A percentile compares a stretch with the other conserved stretches of the same genome.
Evolutionary conservation across 2,888 invertebrate genomes (phyloP).

Genomic region (Amorpha juglandis): DNA sequence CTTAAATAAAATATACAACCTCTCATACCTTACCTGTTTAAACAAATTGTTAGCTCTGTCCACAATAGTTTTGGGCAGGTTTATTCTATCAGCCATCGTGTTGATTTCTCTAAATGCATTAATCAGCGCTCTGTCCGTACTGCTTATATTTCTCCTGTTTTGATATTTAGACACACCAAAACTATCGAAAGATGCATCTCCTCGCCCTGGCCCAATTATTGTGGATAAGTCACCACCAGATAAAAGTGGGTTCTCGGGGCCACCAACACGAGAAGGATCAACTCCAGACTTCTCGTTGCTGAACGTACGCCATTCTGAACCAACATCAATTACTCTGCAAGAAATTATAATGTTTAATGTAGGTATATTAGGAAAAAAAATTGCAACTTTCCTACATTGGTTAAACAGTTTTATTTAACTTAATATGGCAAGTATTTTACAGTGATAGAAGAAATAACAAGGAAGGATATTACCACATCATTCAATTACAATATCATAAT

Average conservation of each 20-base stretch:
- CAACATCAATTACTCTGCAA: conserved; percentile 98
- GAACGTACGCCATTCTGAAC: conserved; percentile 99
- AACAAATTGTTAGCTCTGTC: conserved; percentile 98
- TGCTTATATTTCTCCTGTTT: conserved; percentile 92
- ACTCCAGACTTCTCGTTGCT: conserved; percentile 98
- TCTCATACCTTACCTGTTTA: conserved; percentile 89
- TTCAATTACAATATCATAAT: too few species aligned
- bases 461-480: too few species aligned
- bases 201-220: conserved; percentile 91
- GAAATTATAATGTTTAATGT: too few species aligned
- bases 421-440: too few species aligned
- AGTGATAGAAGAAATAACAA: too few species aligned
- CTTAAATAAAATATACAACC: not conserved
- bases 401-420: too few species aligned
- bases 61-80: conserved; percentile 97
- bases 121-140: conserved; percentile 96
- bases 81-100: conserved; percentile 99
- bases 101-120: conserved; percentile 98
- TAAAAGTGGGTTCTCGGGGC: conserved; percentile 98
- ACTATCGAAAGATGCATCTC: conserved; percentile 94
- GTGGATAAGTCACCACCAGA: conserved; percentile 98
- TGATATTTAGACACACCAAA: conserved; percentile 92
- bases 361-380: too few species aligned
- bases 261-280: conserved; percentile 99
- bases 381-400: too few species aligned